A percentile compares a stretch with the other conserved stretches of the same genome.
phyloP scores from a whole-genome alignment of 2,888 invertebrate genomes.

The Arge pagana region DNA sequence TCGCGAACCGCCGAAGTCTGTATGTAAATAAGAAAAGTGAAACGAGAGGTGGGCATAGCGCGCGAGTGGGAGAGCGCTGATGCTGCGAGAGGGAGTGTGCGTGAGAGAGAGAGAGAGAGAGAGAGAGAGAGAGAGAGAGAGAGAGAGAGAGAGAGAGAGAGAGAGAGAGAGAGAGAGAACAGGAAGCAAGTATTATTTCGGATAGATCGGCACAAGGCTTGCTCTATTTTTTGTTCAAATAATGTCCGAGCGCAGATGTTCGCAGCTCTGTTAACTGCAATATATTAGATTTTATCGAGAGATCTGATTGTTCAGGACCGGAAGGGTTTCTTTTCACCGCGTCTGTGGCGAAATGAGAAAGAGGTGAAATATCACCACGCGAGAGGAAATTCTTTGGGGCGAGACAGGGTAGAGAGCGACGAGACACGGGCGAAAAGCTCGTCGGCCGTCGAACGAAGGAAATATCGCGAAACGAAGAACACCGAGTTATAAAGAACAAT shows the following conservation, averaged over 20 bases:
- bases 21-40: no score
- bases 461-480: no score
- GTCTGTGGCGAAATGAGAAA: neutral
- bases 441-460: no score
- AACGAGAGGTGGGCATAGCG: constrained; percentile 13
- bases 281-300: constrained; percentile 4
- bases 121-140: neutral
- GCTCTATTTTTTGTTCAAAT: neutral
- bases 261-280: constrained; percentile 7
- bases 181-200: constrained; percentile 10
- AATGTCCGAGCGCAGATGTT: constrained; percentile 9
- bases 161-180: neutral
- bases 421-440: no score
- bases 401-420: constrained; percentile 46
- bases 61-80: constrained; percentile 18
- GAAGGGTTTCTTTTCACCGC: neutral
- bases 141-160: neutral
- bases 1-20: no score
- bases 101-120: neutral
- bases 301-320: neutral
- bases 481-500: no score
- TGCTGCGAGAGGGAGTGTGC: neutral
- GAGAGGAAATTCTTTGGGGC: constrained; percentile 44
- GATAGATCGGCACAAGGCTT: constrained; percentile 13
- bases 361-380: no score